Percentiles rank a stretch among this genome's conserved stretches.
phyloP scores from a whole-genome alignment of 1,140 invertebrate genomes.

The Neodiprion fabricii region DNA sequence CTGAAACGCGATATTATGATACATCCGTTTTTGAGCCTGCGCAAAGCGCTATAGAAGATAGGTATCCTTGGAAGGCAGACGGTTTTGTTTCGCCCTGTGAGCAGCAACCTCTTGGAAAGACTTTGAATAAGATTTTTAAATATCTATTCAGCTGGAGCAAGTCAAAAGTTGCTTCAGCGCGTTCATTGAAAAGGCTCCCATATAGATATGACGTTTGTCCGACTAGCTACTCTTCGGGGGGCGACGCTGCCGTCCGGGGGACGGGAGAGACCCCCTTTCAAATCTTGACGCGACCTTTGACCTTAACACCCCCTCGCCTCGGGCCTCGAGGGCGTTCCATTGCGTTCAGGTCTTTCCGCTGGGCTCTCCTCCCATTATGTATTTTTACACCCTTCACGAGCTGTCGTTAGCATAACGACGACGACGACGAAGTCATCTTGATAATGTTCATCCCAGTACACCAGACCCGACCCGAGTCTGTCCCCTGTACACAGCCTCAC shows the following conservation, averaged over 20 bases:
- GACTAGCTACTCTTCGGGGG: neutral
- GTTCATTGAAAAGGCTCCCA: neutral
- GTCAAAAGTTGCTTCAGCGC: neutral
- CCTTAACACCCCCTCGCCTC: neutral
- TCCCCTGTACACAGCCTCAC: neutral
- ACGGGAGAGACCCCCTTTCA: neutral
- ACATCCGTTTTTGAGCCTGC: too few species aligned
- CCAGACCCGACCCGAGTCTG: neutral
- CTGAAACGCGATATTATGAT: too few species aligned
- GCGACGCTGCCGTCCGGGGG: neutral
- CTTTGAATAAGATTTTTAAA: neutral
- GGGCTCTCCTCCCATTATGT: neutral
- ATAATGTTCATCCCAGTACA: neutral
- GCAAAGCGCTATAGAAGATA: too few species aligned
- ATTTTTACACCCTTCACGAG: neutral
- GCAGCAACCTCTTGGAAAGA: neutral
- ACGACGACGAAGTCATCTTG: neutral
- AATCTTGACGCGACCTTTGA: conserved; percentile 2
- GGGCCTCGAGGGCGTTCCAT: neutral
- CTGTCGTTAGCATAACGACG: neutral
- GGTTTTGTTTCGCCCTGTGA: too few species aligned
- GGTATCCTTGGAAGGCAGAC: too few species aligned
- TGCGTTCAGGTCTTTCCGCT: neutral
- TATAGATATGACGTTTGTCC: neutral
- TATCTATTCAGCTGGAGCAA: neutral